Base-by-base conservation (phyloP, 2,113 vertebrate genomes). In the Oxygymnocypris stewartii region DNA sequence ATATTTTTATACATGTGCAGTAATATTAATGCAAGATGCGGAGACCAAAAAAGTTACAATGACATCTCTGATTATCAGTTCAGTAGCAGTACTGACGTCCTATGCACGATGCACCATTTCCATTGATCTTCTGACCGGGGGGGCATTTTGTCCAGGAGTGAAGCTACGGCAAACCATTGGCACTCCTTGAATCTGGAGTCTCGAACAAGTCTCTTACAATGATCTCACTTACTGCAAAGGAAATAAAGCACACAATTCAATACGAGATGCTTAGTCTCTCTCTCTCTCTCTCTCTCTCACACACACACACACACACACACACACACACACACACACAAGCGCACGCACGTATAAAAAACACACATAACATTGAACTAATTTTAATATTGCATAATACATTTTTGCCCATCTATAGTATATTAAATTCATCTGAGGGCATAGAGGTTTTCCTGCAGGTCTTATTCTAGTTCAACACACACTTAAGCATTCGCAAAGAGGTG, bases 191-290 rank as follows among this genome's bases (percentile, higher is more conserved):
- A 25, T 88, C 87, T 35, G 89, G 89, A 84, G 83, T 76, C 12
- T 89, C 74, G 54, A 91, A 23, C 31, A 93, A 91, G 90, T 95
- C 57, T n/a, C 57, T 61, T 61, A 61, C 57, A 61, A 61, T 61
- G 57, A 61, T n/a, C 9, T 61, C 57, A 61, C 57, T 61, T 4
- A 61, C 57, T 61, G 57, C 23, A n/a, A 61, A 61, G 57, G 23
- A 61, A n/a, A 61, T n/a, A 61, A n/a, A 61, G 8, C 57, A 61
- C n/a, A 11, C 8, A 11, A n/a, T n/a, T n/a, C 10, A n/a, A 10
- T 61, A 61, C 1, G 1, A 61, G 3, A n/a, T 10, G 23, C 8
- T n/a, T 54, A 20, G 51, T 5, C 57, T 61, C 57, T n/a, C 57
- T 61, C 8, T 61, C 23, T 23, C 54, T 57, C 14, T 2, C 47